Evolutionary conservation across 2,888 invertebrate species (phyloP), one percentile per base, ranked within the genome.

Genomic region (Rhagonycha fulva): DNA sequence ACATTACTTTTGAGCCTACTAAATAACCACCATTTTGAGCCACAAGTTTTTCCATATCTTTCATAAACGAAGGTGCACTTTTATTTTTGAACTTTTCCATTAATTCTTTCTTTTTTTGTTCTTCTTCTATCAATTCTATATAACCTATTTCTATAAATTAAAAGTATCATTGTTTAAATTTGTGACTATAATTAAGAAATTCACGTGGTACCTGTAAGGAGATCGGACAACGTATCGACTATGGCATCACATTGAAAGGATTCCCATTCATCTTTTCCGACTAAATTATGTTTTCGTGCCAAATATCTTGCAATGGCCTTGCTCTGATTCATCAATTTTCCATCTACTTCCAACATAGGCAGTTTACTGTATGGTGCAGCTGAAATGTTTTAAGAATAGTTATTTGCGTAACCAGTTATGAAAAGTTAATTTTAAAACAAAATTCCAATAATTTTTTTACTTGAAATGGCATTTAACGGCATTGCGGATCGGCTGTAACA

Each of bases 301-400:
- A 93, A 86, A 84, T 91, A 93, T 26, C 93, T 90, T 26, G 87
- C 83, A 75, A 93, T 91, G 9, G 93, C 90, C 1, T 86, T 72
- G 19, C 91, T 91, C 84, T 93, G 93, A 12, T 90, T 88, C 78
- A 91, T 86, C 79, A 87, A 83, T 83, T 91, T 91, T 9, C 91
- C 93, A 76, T 92, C 91, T 2, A 92, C 87, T 85, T 91, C 91
- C 71, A 93, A 81, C 0, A 92, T 85, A 0, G 93, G 93, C 76
- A 91, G 84, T 84, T 2, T 2, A 91, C 91, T 0, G 92, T 92
- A 83, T 91, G 92, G 62, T 92, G 92, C 87, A 61, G 91, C 70
- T 88, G 89, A 92, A 85, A 63, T 62, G n/a, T n/a, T n/a, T n/a
- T n/a, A n/a, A n/a, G n/a, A n/a, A n/a, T n/a, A n/a, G n/a, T n/a